phyloP scores from a whole-genome alignment of 1,140 invertebrate species.

The Drosophila parabipectinata region DNA sequence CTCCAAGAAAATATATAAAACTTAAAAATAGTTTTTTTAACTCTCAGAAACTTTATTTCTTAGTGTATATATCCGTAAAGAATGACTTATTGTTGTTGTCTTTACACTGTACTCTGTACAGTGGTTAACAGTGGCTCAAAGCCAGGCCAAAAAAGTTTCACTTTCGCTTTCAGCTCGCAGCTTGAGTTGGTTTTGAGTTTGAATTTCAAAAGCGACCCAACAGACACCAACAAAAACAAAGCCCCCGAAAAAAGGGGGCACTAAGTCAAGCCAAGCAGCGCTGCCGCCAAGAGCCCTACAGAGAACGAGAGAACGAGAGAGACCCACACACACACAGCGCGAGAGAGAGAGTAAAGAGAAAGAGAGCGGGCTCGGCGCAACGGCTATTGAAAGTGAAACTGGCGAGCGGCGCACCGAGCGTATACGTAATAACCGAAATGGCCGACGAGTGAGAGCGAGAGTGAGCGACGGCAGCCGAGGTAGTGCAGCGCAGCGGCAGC shows the following conservation, averaged over 20 bases:
- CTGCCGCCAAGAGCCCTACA: slow-evolving; percentile 18
- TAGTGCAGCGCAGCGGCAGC: slow-evolving; percentile 14
- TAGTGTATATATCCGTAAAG: slow-evolving; percentile 33
- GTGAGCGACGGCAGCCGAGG: slow-evolving; percentile 39
- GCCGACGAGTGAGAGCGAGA: slow-evolving; percentile 65
- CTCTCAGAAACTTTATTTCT: background rate
- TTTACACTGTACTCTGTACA: slow-evolving; percentile 8
- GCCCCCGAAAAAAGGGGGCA: slow-evolving; percentile 65
- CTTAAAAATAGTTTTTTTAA: background rate
- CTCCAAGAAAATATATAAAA: background rate
- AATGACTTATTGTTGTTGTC: slow-evolving; percentile 45
- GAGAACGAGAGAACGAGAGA: slow-evolving; percentile 20
- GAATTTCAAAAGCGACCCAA: slow-evolving; percentile 56
- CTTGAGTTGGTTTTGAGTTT: slow-evolving; percentile 36
- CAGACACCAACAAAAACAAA: slow-evolving; percentile 26
- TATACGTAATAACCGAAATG: slow-evolving; percentile 70
- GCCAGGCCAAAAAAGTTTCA: slow-evolving; percentile 74
- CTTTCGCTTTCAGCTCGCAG: slow-evolving; percentile 73
- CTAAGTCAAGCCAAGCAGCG: slow-evolving; percentile 70
- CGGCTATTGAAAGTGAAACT: slow-evolving; percentile 74
- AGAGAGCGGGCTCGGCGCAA: slow-evolving; percentile 4
- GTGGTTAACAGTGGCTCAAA: slow-evolving; percentile 66
- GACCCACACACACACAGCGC: slow-evolving; percentile 8
- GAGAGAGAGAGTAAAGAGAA: slow-evolving; percentile 5
- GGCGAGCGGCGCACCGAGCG: slow-evolving; percentile 45